Conservation (phyloP, 2,888 invertebrate genomes). For the Thymelicus lineola region DNA sequence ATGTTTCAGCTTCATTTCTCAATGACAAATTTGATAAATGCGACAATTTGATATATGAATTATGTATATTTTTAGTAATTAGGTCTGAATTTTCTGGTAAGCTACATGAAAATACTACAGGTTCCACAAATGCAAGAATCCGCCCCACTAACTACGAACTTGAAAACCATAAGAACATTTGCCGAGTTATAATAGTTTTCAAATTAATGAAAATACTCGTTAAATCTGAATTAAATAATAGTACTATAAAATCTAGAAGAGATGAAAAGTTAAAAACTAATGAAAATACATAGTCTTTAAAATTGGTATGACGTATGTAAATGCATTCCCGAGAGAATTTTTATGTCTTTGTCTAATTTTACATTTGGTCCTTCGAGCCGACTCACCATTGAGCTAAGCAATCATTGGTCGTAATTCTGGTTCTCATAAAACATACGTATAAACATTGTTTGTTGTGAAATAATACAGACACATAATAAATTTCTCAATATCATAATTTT, state of each 20-base stretch:
- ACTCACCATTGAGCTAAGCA: background rate
- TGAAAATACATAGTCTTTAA: too few species aligned
- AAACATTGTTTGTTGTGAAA: background rate
- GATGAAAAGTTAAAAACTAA: too few species aligned
- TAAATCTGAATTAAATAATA: too few species aligned
- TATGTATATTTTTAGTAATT: conserved; percentile 6
- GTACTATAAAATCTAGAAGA: too few species aligned
- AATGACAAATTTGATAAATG: conserved; percentile 18
- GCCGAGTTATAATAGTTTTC: too few species aligned
- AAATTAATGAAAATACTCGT: too few species aligned
- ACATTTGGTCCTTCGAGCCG: conserved; percentile 20
- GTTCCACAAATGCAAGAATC: background rate
- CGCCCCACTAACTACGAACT: background rate
- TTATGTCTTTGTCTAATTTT: conserved; percentile 15
- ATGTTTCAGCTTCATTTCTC: conserved; percentile 8
- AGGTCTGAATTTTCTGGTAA: background rate
- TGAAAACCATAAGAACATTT: too few species aligned
- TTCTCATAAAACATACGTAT: background rate
- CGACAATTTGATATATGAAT: conserved; percentile 8
- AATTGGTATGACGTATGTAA: background rate
- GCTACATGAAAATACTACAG: background rate
- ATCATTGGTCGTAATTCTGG: background rate
- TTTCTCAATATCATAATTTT: background rate
- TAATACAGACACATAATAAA: background rate
- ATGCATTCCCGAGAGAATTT: conserved; percentile 8